Evolutionary conservation across 1,140 invertebrate species (phyloP).

Genomic region (Drosophila novamexicana): DNA sequence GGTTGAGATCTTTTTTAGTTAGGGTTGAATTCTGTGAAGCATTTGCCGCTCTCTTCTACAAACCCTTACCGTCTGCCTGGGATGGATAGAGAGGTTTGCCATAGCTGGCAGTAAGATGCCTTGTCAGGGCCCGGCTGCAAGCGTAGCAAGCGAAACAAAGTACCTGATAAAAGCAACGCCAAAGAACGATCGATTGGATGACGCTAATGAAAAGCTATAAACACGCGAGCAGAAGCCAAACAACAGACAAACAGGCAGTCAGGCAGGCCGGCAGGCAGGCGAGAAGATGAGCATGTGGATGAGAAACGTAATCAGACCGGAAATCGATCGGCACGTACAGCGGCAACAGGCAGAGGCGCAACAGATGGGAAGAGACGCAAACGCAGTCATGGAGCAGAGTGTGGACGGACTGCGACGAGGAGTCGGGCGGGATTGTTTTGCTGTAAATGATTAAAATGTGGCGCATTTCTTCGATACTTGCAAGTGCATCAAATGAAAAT

Average conservation of each 20-base stretch:
- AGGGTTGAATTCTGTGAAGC: too few species aligned
- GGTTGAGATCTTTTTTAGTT: too few species aligned
- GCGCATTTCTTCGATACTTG: constrained; percentile 21
- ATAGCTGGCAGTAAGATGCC: background rate
- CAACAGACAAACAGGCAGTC: constrained; percentile 58
- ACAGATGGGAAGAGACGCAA: constrained; percentile 20
- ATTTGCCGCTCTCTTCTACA: too few species aligned
- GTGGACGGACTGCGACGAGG: background rate
- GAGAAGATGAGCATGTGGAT: constrained; percentile 62
- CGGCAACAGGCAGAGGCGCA: constrained; percentile 21
- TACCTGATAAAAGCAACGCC: constrained; percentile 7
- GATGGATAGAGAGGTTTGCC: background rate
- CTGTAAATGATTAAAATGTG: constrained; percentile 44
- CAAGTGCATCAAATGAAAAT: constrained; percentile 18
- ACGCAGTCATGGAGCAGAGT: constrained; percentile 4
- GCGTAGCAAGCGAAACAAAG: constrained; percentile 7
- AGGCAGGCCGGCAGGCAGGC: constrained; percentile 21
- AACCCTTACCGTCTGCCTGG: too few species aligned
- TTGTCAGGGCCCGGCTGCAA: background rate
- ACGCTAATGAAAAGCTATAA: constrained; percentile 66
- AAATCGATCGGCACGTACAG: constrained; percentile 82
- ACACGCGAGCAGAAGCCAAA: constrained; percentile 68
- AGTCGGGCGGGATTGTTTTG: constrained; percentile 26
- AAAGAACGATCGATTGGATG: constrained; percentile 39
- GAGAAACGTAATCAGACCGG: constrained; percentile 82